Base-by-base conservation (phyloP, 2,113 vertebrate genomes). In the Pavo muticus region DNA sequence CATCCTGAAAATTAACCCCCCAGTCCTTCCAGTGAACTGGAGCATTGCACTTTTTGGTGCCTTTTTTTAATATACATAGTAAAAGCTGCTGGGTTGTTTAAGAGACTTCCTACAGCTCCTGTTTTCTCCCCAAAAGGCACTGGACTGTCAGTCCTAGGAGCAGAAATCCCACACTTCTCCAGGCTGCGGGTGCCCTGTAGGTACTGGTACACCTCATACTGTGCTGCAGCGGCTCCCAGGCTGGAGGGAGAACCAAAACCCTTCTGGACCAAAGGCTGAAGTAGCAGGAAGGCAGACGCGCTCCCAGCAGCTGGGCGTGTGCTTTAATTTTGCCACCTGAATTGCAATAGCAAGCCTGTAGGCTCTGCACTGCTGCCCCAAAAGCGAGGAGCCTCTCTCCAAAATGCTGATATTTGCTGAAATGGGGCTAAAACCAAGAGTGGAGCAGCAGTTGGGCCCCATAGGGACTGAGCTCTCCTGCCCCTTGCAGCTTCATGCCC, bases 1-100 rank as follows among this genome's bases (percentile, higher is more conserved):
- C 83, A 25, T 57, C 89, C 95, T 94, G 86, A 96, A 97, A 96
- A 97, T 96, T 93, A 97, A 95, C 94, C 96, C 95, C 90, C 96
- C 87, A 70, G 86, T 90, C 94, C 95, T 96, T 47, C n/a, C 83
- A 71, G 83, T 72, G 91, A 91, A 93, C 73, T 4, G 35, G 72
- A 10, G 76, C 27, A 1, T 73, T 69, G 87, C 82, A 9, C 52
- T 54, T 54, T 54, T 54, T 54, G 52, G 17, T 54, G 52, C 52
- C 25, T 44, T 95, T n/a, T 69, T 81, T 86, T 72, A 68, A 82
- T 7, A 48, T 60, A 9, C 9, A 21, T 0, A 42, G 60, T 59
- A 92, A 86, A 83, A 84, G 81, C 91, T 92, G 76, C 74, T 9
- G 61, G 23, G 72, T 67, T 95, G 73, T 90, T 96, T 77, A 91